Evolutionary conservation across 2,113 vertebrate species (phyloP), one percentile per base, ranked within the genome.

Genomic region (Pimephales promelas): DNA sequence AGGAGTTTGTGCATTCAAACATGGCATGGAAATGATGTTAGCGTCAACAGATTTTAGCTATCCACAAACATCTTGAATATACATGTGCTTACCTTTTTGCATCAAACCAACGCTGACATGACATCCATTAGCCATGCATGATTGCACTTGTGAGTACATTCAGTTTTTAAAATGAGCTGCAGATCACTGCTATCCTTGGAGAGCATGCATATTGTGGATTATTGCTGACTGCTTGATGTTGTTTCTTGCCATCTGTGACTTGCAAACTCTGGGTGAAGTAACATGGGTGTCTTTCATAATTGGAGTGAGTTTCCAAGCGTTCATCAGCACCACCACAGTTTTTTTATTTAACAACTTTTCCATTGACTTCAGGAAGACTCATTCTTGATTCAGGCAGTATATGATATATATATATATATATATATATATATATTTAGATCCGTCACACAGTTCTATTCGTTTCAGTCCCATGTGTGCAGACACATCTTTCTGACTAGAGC

Each of bases 121-220:
- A 49, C 79, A 71, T 43, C 43, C 59, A 82, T 83, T 89, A 87
- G 68, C 20, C 34, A 80, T n/a, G 79, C 84, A 80, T 61, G 73
- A 83, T 54, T 81, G 82, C 77, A 40, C 76, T 61, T 77, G 22
- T 81, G 78, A 87, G 8, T 52, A 79, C 73, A 76, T 59, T 81
- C n/a, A 77, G 83, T 49, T 81, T 68, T 66, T 45, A 61, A 78
- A 89, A 84, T 87, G 72, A 73, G 62, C 9, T 49, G 26, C 43
- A 75, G 47, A 85, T 82, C 72, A 71, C 81, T 66, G 18, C 61
- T 47, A 47, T 79, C 84, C 68, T 75, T 52, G 14, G 79, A 81
- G 84, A 84, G 8, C 24, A 36, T 9, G 66, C 56, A 36, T 40
- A 34, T 66, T 68, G 26, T 68, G 24, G 54, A 78, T 72, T 83